Evolutionary conservation across 2,113 vertebrate species (phyloP).

Genomic region (Melanerpes formicivorus): DNA sequence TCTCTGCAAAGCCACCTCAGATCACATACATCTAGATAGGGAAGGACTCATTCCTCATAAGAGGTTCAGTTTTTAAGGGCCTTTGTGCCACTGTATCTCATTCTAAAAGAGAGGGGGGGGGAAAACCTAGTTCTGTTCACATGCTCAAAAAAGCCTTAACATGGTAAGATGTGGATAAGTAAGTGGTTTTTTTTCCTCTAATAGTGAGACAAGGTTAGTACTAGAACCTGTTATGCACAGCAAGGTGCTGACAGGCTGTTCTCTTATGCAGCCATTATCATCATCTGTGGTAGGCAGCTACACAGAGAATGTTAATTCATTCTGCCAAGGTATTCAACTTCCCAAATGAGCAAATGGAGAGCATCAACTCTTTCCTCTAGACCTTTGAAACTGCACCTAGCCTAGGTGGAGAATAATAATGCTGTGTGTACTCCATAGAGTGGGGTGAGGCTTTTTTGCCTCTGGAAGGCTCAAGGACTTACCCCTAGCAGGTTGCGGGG

Average conservation of each 20-base stretch:
- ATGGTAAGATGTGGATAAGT: too few species aligned
- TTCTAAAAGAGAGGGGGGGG: not conserved
- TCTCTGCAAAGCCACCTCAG: not conserved
- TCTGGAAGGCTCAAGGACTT: constrained; percentile 48
- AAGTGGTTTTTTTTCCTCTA: too few species aligned
- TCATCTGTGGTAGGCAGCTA: not conserved
- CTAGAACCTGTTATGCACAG: not conserved
- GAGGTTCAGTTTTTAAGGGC: not conserved
- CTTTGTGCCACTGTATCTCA: not conserved
- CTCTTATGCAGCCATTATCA: not conserved
- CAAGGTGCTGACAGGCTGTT: not conserved
- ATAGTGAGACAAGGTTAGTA: not conserved
- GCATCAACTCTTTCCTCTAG: not conserved
- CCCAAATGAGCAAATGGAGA: not conserved
- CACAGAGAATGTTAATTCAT: not conserved
- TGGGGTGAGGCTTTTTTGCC: not conserved
- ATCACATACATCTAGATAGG: not conserved
- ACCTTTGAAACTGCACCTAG: not conserved
- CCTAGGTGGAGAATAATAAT: not conserved
- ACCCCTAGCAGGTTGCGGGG: constrained; percentile 96
- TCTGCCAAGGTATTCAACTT: not conserved
- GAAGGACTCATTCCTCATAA: not conserved
- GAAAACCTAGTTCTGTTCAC: not conserved
- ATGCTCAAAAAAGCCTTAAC: not conserved
- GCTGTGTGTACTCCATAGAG: too few species aligned